phyloP scores from a whole-genome alignment of 1,140 invertebrate genomes.

The Drosophila repleta region DNA sequence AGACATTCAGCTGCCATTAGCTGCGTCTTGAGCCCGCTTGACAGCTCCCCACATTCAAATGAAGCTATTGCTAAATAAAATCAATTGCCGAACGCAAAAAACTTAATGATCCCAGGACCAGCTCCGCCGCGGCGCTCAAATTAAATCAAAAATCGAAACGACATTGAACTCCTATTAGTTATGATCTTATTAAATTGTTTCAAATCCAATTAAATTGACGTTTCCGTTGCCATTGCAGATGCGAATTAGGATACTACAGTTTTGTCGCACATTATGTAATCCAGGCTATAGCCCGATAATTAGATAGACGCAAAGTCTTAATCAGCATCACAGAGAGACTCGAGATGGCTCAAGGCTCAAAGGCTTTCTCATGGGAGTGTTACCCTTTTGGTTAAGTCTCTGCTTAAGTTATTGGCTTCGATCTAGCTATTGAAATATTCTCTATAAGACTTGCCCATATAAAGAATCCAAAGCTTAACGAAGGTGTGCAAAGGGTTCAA shows the following conservation, averaged over 20 bases:
- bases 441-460: too few species aligned
- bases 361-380: too few species aligned
- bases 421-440: too few species aligned
- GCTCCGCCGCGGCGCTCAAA: neutral
- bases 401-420: too few species aligned
- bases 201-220: neutral
- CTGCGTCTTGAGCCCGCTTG: neutral
- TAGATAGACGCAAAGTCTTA: too few species aligned
- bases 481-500: too few species aligned
- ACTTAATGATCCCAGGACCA: neutral
- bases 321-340: too few species aligned
- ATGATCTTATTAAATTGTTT: slow-evolving; percentile 9
- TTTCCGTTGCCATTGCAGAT: neutral
- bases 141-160: slow-evolving; percentile 8
- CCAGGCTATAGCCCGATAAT: too few species aligned
- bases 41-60: slow-evolving; percentile 1
- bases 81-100: neutral
- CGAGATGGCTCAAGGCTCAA: too few species aligned
- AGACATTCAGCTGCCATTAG: slow-evolving; percentile 2
- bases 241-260: neutral
- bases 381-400: too few species aligned
- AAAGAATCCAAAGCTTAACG: too few species aligned
- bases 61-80: neutral
- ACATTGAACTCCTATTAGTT: slow-evolving; percentile 1
- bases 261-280: too few species aligned